Evolutionary conservation across 2,888 invertebrate species (phyloP).

Genomic region (Eutolmus rufibarbis): DNA sequence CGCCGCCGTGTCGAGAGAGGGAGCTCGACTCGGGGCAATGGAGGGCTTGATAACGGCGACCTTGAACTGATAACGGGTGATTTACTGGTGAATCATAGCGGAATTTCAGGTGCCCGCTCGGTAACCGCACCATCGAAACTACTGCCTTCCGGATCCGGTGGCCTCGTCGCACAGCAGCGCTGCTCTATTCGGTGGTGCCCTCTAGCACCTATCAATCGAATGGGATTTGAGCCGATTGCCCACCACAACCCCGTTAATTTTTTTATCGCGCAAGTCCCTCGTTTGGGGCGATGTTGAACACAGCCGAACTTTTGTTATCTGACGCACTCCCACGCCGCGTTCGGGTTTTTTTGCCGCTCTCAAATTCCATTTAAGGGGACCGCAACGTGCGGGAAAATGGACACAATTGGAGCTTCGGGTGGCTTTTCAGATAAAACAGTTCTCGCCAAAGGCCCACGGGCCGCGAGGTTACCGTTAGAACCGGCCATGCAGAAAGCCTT

Average conservation of each 20-base stretch:
- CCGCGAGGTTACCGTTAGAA: background rate
- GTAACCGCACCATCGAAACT: background rate
- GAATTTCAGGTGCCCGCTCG: background rate
- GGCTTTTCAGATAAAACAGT: background rate
- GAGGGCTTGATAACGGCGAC: background rate
- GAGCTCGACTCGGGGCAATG: background rate
- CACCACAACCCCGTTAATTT: conserved; percentile 10
- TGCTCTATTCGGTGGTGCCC: background rate
- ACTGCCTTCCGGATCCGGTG: background rate
- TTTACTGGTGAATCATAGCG: background rate
- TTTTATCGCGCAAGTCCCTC: background rate
- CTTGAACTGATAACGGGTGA: conserved; percentile 10
- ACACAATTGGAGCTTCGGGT: background rate
- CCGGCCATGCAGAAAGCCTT: background rate
- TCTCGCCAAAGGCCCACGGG: background rate
- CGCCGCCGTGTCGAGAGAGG: background rate
- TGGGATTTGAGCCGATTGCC: background rate
- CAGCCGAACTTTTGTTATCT: background rate
- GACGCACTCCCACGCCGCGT: background rate
- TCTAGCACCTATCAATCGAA: background rate
- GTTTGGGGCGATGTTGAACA: background rate
- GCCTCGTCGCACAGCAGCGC: background rate
- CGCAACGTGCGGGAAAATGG: background rate
- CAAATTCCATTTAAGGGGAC: background rate
- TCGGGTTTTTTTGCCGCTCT: background rate